Percentiles rank a stretch among this genome's conserved stretches.
phyloP scores from a whole-genome alignment of 2,113 vertebrate genomes.

The Cardinalis cardinalis region DNA sequence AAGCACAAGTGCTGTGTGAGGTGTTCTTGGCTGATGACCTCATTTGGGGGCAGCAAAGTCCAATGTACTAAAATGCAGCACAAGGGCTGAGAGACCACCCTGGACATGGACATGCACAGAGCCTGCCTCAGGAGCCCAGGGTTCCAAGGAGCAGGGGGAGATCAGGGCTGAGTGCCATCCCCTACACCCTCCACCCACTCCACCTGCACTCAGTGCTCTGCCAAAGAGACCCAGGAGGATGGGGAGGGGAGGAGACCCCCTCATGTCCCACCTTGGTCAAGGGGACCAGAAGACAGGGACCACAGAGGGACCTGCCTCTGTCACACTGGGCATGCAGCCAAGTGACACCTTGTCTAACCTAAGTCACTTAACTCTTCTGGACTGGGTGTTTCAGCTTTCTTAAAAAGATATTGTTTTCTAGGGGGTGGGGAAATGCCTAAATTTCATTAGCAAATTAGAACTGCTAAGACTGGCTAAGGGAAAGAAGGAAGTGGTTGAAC shows the following conservation, averaged over 20 bases:
- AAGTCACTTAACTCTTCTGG: not conserved
- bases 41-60: too few relatives aligned
- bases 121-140: not conserved
- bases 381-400: not conserved
- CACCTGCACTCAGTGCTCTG: rapidly evolving
- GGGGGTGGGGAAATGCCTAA: not conserved
- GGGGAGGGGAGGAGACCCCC: not conserved
- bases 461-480: not conserved
- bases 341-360: not conserved
- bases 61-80: rapidly evolving
- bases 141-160: not conserved
- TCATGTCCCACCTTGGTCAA: not conserved
- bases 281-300: not conserved
- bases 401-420: not conserved
- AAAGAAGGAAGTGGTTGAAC: not conserved
- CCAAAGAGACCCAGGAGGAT: not conserved
- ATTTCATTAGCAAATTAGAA: not conserved
- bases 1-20: rapidly evolving
- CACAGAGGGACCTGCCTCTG: not conserved
- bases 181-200: not conserved
- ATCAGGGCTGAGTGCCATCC: not conserved
- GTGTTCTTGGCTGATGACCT: not conserved
- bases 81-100: not conserved
- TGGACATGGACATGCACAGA: rapidly evolving
- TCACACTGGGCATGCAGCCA: rapidly evolving